Conservation (phyloP, 2,888 invertebrate species). For the Anarsia innoxiella region DNA sequence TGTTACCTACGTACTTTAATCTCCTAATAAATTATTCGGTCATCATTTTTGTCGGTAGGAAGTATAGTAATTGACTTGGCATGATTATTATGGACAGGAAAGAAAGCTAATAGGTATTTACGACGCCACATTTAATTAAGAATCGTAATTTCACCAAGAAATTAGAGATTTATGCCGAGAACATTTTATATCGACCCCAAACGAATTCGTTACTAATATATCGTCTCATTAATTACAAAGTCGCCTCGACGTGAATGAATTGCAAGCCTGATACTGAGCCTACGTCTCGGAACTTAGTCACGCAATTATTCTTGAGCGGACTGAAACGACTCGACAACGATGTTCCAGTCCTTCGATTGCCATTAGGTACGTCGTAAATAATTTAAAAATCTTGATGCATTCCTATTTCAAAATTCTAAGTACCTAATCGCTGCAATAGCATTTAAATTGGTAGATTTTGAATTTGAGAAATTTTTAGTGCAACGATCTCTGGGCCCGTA, state of each 20-base stretch:
- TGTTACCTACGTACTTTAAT: no score
- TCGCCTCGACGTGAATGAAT: slow-evolving; percentile 46
- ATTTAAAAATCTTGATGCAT: slow-evolving; percentile 42
- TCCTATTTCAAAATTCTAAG: no score
- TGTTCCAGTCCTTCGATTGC: slow-evolving; percentile 39
- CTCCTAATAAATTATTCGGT: no score
- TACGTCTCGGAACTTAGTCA: slow-evolving; percentile 49
- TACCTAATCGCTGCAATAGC: no score
- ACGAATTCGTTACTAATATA: slow-evolving; percentile 53
- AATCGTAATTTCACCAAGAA: slow-evolving; percentile 19
- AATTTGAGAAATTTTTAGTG: no score
- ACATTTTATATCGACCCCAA: slow-evolving; percentile 42
- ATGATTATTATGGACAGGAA: slow-evolving; percentile 6
- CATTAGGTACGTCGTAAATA: slow-evolving; percentile 35
- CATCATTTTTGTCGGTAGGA: slow-evolving; percentile 3
- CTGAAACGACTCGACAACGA: slow-evolving; percentile 31
- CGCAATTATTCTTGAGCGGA: slow-evolving; percentile 46
- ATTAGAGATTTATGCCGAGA: slow-evolving; percentile 34
- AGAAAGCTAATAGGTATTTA: slow-evolving; percentile 11
- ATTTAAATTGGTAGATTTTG: no score
- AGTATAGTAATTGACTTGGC: slow-evolving; percentile 4
- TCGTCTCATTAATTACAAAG: slow-evolving; percentile 53
- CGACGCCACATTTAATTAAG: slow-evolving; percentile 12
- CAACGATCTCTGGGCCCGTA: no score
- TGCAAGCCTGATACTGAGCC: slow-evolving; percentile 43